Conservation (phyloP, 2,797 vertebrate species). For the Betta splendens region DNA sequence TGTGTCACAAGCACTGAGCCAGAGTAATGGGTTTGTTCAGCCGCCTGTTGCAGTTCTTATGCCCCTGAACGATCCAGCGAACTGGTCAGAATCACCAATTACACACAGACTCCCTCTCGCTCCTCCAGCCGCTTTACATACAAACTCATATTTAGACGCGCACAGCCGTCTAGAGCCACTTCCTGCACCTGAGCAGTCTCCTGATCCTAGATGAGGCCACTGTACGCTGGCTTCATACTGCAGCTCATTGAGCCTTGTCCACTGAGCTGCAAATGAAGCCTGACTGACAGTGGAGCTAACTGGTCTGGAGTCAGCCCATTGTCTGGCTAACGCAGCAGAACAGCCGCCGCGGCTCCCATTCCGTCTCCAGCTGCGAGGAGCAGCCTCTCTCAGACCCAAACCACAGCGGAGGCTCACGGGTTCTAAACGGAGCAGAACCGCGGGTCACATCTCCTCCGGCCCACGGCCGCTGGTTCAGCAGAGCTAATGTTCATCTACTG, state of each 20-base stretch:
- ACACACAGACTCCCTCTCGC: conserved; percentile 17
- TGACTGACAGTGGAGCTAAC: not conserved
- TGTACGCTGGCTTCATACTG: not conserved
- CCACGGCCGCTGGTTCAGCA: no score
- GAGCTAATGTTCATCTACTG: no score
- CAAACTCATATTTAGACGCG: not conserved
- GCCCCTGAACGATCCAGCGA: conserved; percentile 62
- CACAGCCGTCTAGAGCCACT: not conserved
- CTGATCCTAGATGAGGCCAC: no score
- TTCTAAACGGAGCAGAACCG: no score
- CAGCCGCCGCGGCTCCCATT: not conserved
- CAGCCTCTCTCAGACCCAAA: not conserved
- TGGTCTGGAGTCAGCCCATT: not conserved
- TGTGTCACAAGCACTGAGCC: conserved; percentile 70
- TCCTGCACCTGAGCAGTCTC: not conserved
- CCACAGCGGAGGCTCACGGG: no score
- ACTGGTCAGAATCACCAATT: conserved; percentile 65
- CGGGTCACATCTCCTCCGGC: no score
- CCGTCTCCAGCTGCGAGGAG: not conserved
- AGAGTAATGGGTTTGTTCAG: conserved; percentile 78
- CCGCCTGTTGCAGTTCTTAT: conserved; percentile 70
- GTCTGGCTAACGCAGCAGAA: not conserved
- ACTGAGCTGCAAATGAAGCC: not conserved
- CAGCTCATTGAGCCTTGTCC: not conserved
- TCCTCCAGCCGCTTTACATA: not conserved